phyloP scores from a whole-genome alignment of 2,888 invertebrate species.

The Pterostichus niger region DNA sequence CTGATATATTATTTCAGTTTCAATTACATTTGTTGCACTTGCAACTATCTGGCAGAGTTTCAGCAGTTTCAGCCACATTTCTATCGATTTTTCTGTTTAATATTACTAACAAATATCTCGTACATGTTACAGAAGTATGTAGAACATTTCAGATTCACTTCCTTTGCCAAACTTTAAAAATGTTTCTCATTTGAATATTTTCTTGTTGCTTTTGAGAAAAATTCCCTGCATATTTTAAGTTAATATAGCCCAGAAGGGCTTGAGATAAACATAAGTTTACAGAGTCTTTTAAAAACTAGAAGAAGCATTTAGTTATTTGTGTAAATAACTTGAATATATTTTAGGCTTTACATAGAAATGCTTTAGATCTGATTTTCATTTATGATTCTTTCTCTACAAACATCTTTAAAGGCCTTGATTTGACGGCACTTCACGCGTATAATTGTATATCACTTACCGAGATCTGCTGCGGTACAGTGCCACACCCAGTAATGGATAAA shows the following conservation, averaged over 20 bases:
- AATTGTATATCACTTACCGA: too few relatives aligned
- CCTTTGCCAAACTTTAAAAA: background rate
- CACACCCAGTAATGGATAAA: too few relatives aligned
- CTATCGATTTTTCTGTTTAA: conserved; percentile 15
- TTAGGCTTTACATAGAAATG: too few relatives aligned
- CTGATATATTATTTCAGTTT: conserved; percentile 26
- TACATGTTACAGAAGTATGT: conserved; percentile 13
- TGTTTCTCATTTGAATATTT: conserved; percentile 26
- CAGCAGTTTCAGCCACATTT: background rate
- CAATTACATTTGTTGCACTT: background rate
- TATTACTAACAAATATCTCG: conserved; percentile 5
- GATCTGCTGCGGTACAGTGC: too few relatives aligned
- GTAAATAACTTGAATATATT: background rate
- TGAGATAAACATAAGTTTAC: background rate
- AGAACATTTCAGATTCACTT: background rate
- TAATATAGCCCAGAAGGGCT: background rate
- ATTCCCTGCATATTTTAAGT: background rate
- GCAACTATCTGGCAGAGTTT: background rate
- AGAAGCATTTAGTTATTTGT: background rate
- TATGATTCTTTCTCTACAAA: too few relatives aligned
- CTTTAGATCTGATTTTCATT: too few relatives aligned
- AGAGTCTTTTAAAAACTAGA: background rate
- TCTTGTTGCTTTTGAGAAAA: background rate
- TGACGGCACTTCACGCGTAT: too few relatives aligned
- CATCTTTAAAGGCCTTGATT: too few relatives aligned